These are phyloP conservation scores for Helostoma temminkii DNA, from an alignment of 2,797 vertebrate genomes.

Conservation along the genomic window DNA sequence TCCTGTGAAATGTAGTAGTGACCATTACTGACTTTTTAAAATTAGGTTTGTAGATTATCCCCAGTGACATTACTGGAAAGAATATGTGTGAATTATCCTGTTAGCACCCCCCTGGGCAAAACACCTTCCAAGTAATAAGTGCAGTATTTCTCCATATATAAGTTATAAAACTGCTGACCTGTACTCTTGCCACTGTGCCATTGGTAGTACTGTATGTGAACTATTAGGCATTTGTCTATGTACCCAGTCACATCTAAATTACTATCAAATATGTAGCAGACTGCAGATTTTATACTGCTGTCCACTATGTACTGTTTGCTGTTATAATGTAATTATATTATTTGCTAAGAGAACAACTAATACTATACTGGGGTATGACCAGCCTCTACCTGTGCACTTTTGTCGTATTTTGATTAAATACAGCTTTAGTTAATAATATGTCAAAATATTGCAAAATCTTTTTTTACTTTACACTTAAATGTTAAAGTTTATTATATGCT, in stretches of 20 bases:
- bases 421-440: background rate
- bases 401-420: background rate
- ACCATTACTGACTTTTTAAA: background rate
- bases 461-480: no score
- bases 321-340: no score
- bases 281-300: no score
- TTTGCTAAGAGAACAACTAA: background rate
- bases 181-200: slow-evolving; percentile 4
- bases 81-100: background rate
- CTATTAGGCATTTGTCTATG: background rate
- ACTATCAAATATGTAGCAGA: background rate
- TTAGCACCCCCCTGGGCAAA: background rate
- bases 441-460: no score
- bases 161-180: slow-evolving; percentile 51
- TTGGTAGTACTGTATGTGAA: background rate
- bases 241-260: background rate
- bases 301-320: no score
- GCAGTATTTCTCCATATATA: slow-evolving; percentile 43
- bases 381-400: background rate
- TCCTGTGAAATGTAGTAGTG: background rate
- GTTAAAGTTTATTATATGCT: no score
- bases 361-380: background rate
- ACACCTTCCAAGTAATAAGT: slow-evolving; percentile 42
- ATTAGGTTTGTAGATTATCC: background rate
- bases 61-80: background rate